Percentiles rank a stretch among this genome's conserved stretches.
Conservation (phyloP, 2,113 vertebrate species). For the Eidolon helvum region DNA sequence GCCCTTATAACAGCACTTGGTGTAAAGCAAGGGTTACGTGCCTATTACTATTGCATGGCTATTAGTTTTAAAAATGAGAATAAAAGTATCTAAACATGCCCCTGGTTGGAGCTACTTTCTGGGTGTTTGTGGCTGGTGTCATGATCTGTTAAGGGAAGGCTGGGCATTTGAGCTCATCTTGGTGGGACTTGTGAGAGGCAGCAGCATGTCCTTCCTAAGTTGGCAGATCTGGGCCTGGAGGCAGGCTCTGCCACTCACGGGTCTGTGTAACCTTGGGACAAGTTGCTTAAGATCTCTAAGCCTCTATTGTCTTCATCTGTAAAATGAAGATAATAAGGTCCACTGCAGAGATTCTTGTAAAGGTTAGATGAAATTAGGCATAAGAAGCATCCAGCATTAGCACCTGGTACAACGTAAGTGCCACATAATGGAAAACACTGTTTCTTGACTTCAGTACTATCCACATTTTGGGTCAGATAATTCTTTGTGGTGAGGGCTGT, state of each 20-base stretch:
- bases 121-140: background rate
- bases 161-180: background rate
- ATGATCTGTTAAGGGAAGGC: background rate
- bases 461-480: background rate
- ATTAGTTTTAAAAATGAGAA: constrained; percentile 17
- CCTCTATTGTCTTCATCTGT: background rate
- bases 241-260: background rate
- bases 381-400: background rate
- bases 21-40: background rate
- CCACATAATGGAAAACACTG: background rate
- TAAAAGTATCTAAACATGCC: background rate
- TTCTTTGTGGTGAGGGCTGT: background rate
- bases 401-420: background rate
- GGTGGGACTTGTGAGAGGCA: background rate
- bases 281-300: background rate
- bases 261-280: background rate
- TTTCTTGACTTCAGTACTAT: background rate
- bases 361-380: constrained; percentile 16
- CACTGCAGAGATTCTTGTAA: background rate
- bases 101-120: background rate
- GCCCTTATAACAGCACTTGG: background rate
- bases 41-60: background rate
- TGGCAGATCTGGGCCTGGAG: background rate
- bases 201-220: background rate
- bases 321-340: constrained; percentile 3